A percentile compares a stretch with the other conserved stretches of the same genome.
Evolutionary conservation across 2,797 vertebrate species (phyloP).

Genomic region (Loris lydekkerianus): DNA sequence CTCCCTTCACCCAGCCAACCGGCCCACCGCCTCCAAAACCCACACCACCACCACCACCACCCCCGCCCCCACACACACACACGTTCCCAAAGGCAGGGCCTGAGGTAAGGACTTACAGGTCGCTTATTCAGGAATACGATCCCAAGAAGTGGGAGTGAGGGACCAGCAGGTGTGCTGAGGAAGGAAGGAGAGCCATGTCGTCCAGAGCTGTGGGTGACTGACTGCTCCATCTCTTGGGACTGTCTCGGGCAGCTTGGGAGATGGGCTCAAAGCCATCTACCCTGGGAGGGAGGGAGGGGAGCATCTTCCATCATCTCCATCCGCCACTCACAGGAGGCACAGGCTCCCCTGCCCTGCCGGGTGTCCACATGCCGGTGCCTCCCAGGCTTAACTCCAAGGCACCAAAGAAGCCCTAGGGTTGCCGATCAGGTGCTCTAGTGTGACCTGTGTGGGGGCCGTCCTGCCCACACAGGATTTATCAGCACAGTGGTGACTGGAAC

Average conservation of each 20-base stretch:
- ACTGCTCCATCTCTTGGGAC: accelerated
- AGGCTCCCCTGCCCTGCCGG: neutral
- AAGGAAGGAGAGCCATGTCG: neutral
- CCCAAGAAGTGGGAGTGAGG: neutral
- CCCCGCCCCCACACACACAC: too few species aligned
- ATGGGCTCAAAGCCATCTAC: neutral
- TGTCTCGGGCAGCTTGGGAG: neutral
- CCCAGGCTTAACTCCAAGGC: neutral
- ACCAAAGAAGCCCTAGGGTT: neutral
- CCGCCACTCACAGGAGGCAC: accelerated
- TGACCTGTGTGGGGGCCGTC: neutral
- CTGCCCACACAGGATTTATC: neutral
- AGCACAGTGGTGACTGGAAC: neutral
- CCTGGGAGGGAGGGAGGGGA: too few species aligned
- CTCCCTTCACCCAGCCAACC: neutral
- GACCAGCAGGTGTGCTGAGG: too few species aligned
- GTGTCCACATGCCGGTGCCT: accelerated
- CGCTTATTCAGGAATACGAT: neutral
- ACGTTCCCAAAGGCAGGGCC: accelerated
- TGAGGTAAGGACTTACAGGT: neutral
- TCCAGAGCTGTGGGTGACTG: accelerated
- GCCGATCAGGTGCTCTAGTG: neutral
- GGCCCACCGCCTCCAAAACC: too few species aligned
- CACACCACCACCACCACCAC: too few species aligned
- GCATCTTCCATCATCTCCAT: neutral